Conservation (phyloP, 2,888 invertebrate genomes). For the Mongoloraphidia duomilia region DNA sequence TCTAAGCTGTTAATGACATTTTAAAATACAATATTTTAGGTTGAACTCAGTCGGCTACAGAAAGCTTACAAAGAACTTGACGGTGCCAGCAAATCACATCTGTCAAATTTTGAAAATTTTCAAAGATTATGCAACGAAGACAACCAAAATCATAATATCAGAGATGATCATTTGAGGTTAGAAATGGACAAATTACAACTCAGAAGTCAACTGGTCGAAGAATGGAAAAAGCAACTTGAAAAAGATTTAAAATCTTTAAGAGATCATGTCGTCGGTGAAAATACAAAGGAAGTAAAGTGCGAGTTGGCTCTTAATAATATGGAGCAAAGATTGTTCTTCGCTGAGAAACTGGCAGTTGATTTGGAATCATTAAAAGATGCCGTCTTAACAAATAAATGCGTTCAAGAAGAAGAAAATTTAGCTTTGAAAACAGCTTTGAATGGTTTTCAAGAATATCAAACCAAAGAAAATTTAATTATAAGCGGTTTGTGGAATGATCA, state of each 20-base stretch:
- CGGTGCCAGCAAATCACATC: not conserved
- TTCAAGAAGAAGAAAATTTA: conserved; percentile 12
- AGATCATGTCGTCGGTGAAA: not conserved
- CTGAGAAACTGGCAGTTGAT: conserved; percentile 10
- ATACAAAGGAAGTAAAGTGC: not conserved
- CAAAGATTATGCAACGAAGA: not conserved
- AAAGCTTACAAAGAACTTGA: not conserved
- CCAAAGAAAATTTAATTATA: conserved; percentile 26
- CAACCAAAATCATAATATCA: not conserved
- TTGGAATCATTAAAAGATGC: conserved; percentile 12
- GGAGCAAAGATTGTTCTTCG: not conserved
- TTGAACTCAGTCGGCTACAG: not conserved
- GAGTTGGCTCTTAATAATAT: not conserved
- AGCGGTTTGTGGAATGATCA: conserved; percentile 29
- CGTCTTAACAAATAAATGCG: conserved; percentile 11
- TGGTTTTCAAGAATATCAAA: conserved; percentile 24
- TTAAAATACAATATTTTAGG: not conserved
- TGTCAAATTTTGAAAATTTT: not conserved
- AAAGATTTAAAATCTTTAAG: conserved; percentile 9
- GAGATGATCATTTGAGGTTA: not conserved
- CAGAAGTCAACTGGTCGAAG: conserved; percentile 5
- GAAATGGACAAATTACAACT: conserved; percentile 8
- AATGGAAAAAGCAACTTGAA: conserved; percentile 8
- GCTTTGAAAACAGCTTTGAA: conserved; percentile 19
- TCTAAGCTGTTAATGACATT: no score